Base-by-base conservation (phyloP, 2,888 invertebrate species). In the Gandaritis pyraliata region DNA sequence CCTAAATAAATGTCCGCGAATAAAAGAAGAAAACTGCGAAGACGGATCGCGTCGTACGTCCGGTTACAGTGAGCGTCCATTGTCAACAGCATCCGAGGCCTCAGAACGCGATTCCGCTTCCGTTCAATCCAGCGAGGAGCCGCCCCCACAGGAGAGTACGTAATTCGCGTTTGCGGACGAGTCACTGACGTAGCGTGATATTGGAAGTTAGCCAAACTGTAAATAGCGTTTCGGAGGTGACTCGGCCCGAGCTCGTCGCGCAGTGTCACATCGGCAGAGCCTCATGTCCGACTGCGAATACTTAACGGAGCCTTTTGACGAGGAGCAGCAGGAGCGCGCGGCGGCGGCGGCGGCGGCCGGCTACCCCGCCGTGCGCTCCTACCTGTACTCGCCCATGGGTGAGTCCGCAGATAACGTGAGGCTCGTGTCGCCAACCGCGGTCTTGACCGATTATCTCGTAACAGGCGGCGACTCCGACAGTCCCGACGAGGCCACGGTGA, bases 381-480 rank as follows among this genome's bases (percentile, higher is more conserved):
- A 90, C 78, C 89, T 92, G 88, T 93, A 93, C 87, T 89, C 90
- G 78, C 86, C 91, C 65, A 88, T 93, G 87, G 93, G 93, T 93
- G 86, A 86, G 93, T 92, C 72, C 68, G 71, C 69, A 76, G 79
- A 78, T 82, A 50, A 74, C 78, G 72, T 81, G 84, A 82, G 82
- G 83, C 84, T 85, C 76, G 70, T 61, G 51, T 70, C 67, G 69
- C 70, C 64, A 60, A 72, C 73, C 68, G 72, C 72, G 71, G 70
- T 77, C 72, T 75, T 80, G 75, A 84, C 72, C 67, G 68, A 70
- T 81, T 83, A 75, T 90, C 77, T 90, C 82, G 83, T 88, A 82
- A 84, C 91, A 91, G 91, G 93, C 87, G 93, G 89, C 69, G 94
- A 94, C 78, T 93, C 94, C 74, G 94, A 94, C 77, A 94, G 94